Conservation (phyloP, 2,113 vertebrate species). For the Azemiops feae region DNA sequence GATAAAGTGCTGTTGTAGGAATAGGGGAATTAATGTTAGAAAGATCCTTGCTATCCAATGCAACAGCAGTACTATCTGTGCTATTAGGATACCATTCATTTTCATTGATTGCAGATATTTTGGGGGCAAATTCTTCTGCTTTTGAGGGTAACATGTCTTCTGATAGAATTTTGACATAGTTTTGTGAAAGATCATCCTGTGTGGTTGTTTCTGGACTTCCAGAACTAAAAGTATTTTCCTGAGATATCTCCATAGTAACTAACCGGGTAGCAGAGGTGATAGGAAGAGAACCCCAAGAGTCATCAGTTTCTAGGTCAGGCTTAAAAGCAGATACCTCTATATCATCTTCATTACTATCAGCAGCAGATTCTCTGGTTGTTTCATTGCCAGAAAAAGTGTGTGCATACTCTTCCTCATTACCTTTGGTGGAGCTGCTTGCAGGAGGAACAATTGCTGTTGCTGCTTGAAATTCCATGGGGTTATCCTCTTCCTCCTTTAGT, state of each 20-base stretch:
- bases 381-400: constrained; percentile 60
- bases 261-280: constrained; percentile 52
- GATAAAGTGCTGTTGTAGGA: constrained; percentile 54
- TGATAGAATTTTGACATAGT: constrained; percentile 53
- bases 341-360: constrained; percentile 61
- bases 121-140: constrained; percentile 48
- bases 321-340: constrained; percentile 61
- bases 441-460: constrained; percentile 47
- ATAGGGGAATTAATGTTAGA: constrained; percentile 53
- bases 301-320: constrained; percentile 52
- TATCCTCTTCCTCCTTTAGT: constrained; percentile 51
- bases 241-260: constrained; percentile 55
- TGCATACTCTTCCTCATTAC: constrained; percentile 56
- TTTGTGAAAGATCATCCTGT: constrained; percentile 51
- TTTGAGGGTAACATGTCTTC: constrained; percentile 55
- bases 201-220: constrained; percentile 56
- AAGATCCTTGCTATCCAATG: constrained; percentile 40
- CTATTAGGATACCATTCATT: constrained; percentile 46
- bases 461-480: constrained; percentile 45
- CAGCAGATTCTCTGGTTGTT: constrained; percentile 58
- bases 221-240: constrained; percentile 61
- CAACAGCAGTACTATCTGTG: constrained; percentile 38
- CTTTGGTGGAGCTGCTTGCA: constrained; percentile 48
- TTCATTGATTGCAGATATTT: constrained; percentile 40
- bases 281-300: constrained; percentile 64